Base-by-base conservation (phyloP, 2,888 invertebrate species). In the Syritta pipiens region DNA sequence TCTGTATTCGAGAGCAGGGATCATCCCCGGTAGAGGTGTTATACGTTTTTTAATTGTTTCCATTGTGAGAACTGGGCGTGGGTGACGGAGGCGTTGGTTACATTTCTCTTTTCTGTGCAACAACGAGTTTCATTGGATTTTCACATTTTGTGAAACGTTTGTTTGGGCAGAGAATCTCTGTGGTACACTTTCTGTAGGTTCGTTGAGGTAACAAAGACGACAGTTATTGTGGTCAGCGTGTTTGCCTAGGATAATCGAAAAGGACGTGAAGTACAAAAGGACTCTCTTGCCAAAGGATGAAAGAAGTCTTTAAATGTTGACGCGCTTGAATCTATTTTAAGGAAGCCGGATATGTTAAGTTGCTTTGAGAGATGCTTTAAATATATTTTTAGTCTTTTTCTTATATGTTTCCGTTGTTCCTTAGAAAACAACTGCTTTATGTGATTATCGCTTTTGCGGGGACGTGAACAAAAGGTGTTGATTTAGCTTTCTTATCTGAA, bases 81-180 rank as follows among this genome's bases (percentile, higher is more conserved):
- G 10, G 44, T 44, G 42, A 12, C 4, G 19, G 24, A 24, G 10
- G 37, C 12, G 59, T 3, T 40, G 35, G 37, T 53, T 37, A 3
- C 6, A 30, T 20, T n/a, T n/a, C n/a, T 30, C n/a, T 24, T 3
- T 3, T 24, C n/a, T 26, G 22, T 59, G 17, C 32, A 44, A 10
- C 20, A 19, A 59, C 14, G 48, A 26, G 10, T 55, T 40, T 26
- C 42, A 44, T 37, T 35, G 10, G 46, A 60, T 53, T 67, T 60
- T 55, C 75, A 75, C 62, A 68, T 76, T 69, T 57, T 60, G 9
- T 6, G 14, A 53, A 68, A 68, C 67, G 68, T 62, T 68, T 68
- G 60, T 35, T 49, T 32, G 59, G 19, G 7, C 6, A n/a, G 7
- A 12, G 12, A 40, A 12, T 6, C 20, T 14, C 20, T 22, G n/a